Conservation (phyloP, 2,888 invertebrate species). For the Drosophila seclusa region DNA sequence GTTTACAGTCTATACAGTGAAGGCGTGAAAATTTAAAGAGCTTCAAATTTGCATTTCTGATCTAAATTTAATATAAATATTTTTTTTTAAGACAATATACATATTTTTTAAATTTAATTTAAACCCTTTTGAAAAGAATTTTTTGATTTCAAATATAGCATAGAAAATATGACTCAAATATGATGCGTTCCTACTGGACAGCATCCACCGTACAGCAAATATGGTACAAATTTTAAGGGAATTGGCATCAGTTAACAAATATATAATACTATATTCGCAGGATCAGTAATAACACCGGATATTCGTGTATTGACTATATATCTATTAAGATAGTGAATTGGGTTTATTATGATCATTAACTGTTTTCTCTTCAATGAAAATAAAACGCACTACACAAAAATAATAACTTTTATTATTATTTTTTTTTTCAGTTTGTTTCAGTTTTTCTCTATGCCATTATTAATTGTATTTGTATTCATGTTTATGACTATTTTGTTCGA, state of each 20-base stretch:
- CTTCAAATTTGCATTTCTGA: background rate
- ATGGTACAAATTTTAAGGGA: background rate
- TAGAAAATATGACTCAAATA: background rate
- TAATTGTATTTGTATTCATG: conserved; percentile 15
- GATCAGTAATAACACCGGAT: background rate
- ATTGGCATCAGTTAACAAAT: background rate
- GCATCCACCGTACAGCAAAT: background rate
- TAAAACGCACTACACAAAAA: conserved; percentile 71
- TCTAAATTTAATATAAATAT: background rate
- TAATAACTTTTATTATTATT: conserved; percentile 58
- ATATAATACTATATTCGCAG: background rate
- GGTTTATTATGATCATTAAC: background rate
- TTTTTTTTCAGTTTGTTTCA: conserved; percentile 14
- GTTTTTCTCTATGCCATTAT: conserved; percentile 21
- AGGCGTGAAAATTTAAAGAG: background rate
- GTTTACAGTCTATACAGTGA: background rate
- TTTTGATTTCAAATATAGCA: background rate
- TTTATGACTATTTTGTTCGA: conserved; percentile 31
- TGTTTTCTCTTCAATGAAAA: conserved; percentile 35
- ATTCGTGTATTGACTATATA: background rate
- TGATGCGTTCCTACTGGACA: background rate
- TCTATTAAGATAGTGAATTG: background rate
- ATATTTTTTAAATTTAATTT: background rate
- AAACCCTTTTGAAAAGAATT: background rate
- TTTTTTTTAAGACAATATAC: background rate